Evolutionary conservation across 2,888 invertebrate genomes (phyloP), one percentile per base, ranked within the genome.

Genomic region (Pogonocherus hispidulus): DNA sequence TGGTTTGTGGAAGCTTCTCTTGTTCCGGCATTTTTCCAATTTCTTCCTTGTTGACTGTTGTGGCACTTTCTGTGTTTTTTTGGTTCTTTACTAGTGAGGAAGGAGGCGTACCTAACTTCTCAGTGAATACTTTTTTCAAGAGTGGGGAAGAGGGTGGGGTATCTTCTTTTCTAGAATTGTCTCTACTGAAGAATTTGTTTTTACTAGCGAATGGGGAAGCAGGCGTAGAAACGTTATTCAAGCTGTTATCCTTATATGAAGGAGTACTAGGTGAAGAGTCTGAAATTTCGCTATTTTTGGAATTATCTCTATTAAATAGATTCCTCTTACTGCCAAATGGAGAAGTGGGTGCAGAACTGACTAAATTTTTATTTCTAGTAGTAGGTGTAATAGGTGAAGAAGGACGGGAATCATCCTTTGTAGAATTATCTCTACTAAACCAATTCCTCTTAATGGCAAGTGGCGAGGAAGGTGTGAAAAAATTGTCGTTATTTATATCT

Each of bases 271-370:
- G 47, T 41, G 41, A n/a, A 16, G 41, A n/a, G 3, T 9, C 2
- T 11, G 3, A 32, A 9, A 11, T 32, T 32, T 32, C 41, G 41
- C 14, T n/a, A 14, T 16, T 41, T 41, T 41, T 41, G 14, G 41
- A 41, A 14, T 41, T 16, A n/a, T 8, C 3, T 18, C 18, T 14
- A 16, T 35, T 51, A 6, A 23, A 6, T 14, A 14, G 2, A 1
- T 8, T 23, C 3, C 14, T 32, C 2, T 52, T 52, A 19, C 35
- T 55, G n/a, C 35, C 11, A n/a, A 55, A 37, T 11, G 55, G 55
- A 9, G 55, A 55, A 20, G 37, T 6, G 19, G 55, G 55, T 55
- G 55, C 35, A 6, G 55, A 20, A 9, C 19, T 19, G n/a, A 19
- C 22, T 8, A 47, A 8, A 20, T 20, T 11, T n/a, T 20, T 20